Evolutionary conservation across 1,140 invertebrate species (phyloP), one percentile per base, ranked within the genome.

Genomic region (Thrips palmi): DNA sequence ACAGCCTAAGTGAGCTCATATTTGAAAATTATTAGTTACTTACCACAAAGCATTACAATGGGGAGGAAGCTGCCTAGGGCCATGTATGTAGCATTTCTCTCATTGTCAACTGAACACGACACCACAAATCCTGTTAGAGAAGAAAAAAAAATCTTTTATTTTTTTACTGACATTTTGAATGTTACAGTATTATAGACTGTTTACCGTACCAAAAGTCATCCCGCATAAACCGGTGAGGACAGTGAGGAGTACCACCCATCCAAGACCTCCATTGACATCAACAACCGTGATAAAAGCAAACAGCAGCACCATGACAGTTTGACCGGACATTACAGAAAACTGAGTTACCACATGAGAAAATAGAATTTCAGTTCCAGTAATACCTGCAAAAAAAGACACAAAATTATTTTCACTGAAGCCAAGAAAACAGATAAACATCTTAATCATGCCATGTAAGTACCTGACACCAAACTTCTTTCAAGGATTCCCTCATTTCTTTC

Each of bases 61-160:
- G 89, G 89, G 59, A 94, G 92, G 59, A 96, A 93, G 42, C 84
- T 88, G 31, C 89, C 89, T 8, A 96, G 64, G 3, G 89, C 84
- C 37, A 93, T 56, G 58, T 94, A 88, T 47, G 93, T 93, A 11
- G 89, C 89, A 54, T 89, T 89, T 41, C 83, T 72, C 61, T 96
- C 88, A 42, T 88, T 69, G 50, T 89, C 82, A 58, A 85, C 89
- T 20, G 89, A 70, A 7, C 84, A 79, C 4, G 87, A 93, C 47
- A 92, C 91, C n/a, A 93, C 77, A 57, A 94, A 81, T 33, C 74
- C 72, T 67, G 41, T 2, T 52, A 51, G 31, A 31, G 5, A 41
- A 39, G 2, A 33, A 8, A 14, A 19, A 18, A 33, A 32, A 24
- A 32, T 32, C 21, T 11, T 19, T 37, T 19, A 25, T 4, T 25